A percentile compares a stretch with the other conserved stretches of the same genome.
phyloP scores from a whole-genome alignment of 2,113 vertebrate genomes.

The Rutilus rutilus region DNA sequence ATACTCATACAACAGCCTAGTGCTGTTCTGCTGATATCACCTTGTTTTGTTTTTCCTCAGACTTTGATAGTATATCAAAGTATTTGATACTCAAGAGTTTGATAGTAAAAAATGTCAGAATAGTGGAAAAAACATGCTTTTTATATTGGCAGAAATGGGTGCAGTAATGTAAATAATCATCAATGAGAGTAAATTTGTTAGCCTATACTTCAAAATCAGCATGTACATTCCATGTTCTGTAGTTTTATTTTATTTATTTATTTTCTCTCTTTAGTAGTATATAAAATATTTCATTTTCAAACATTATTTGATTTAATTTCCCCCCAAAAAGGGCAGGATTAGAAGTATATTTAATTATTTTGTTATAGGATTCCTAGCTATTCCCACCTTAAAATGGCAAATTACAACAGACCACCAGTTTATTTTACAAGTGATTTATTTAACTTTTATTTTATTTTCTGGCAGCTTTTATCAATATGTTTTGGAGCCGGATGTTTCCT shows the following conservation, averaged over 20 bases:
- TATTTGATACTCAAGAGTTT: too few relatives aligned
- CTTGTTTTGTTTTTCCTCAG: neutral
- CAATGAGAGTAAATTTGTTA: neutral
- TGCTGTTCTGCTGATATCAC: neutral
- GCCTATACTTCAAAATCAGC: neutral
- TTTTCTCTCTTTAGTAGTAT: neutral
- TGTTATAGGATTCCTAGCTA: neutral
- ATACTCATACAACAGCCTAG: neutral
- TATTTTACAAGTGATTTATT: neutral
- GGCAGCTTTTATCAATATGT: conserved; percentile 94
- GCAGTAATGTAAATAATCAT: neutral
- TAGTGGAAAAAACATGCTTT: neutral
- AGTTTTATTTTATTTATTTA: neutral
- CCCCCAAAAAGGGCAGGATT: neutral
- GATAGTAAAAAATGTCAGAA: neutral
- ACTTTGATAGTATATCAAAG: too few relatives aligned
- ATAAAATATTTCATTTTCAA: too few relatives aligned
- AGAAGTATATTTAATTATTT: neutral
- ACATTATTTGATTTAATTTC: neutral
- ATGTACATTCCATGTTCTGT: neutral
- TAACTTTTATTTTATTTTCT: neutral
- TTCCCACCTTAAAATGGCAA: neutral
- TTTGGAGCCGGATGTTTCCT: conserved; percentile 86
- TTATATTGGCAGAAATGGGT: neutral
- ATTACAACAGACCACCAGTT: neutral